Evolutionary conservation across 1,140 invertebrate species (phyloP).

Genomic region (Drosophila lowei): DNA sequence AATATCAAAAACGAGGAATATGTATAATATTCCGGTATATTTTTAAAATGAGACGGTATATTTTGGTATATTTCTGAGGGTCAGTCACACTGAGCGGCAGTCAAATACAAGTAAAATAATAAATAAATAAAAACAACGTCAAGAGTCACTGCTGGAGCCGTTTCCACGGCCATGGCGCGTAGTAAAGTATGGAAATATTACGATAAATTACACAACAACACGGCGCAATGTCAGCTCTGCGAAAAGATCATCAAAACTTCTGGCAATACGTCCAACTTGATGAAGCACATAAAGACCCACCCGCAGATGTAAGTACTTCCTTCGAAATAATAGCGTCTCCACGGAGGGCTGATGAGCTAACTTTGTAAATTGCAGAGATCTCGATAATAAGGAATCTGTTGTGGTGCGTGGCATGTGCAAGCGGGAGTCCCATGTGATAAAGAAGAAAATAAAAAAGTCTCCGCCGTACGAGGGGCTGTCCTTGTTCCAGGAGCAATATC

Average conservation of each 20-base stretch:
- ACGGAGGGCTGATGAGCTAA: no score
- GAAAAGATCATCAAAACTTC: constrained; percentile 55
- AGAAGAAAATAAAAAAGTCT: neutral
- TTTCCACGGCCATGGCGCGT: constrained; percentile 37
- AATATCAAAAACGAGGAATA: no score
- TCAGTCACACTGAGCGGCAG: no score
- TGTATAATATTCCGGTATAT: no score
- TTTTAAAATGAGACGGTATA: no score
- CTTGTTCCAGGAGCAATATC: neutral
- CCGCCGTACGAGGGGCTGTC: no score
- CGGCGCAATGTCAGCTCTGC: constrained; percentile 52
- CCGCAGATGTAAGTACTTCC: constrained; percentile 43
- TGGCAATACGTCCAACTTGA: constrained; percentile 53
- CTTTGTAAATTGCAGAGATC: constrained; percentile 42
- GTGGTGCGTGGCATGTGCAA: constrained; percentile 51
- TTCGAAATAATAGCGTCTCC: no score
- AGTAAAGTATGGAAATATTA: constrained; percentile 64
- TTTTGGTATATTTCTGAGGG: no score
- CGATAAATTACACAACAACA: constrained; percentile 46
- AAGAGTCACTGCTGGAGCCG: no score
- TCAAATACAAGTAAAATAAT: no score
- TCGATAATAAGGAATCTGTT: constrained; percentile 43
- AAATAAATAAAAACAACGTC: no score
- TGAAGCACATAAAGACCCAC: constrained; percentile 60
- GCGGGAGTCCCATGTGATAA: constrained; percentile 13